Percentiles rank a stretch among this genome's conserved stretches.
These are phyloP conservation scores for Hydrolagus colliei DNA, from an alignment of 2,797 vertebrate species.

Conservation along the genomic window DNA sequence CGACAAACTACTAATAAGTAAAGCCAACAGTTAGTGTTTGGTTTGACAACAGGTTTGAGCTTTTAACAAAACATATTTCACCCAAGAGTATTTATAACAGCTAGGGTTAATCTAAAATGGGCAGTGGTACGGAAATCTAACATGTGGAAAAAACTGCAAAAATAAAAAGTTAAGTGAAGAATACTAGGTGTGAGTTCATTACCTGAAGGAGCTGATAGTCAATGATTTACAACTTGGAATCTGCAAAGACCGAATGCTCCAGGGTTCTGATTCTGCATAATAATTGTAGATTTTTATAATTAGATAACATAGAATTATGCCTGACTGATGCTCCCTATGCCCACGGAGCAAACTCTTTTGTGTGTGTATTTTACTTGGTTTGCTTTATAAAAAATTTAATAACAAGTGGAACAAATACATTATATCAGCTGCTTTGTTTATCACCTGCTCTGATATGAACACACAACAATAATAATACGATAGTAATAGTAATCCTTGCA, in stretches of 20 bases:
- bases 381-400: not conserved
- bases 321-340: not conserved
- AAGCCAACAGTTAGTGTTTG: not conserved
- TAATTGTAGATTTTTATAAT: slow-evolving; percentile 24
- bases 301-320: slow-evolving; percentile 22
- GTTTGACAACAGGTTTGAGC: not conserved
- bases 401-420: not conserved
- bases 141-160: not conserved
- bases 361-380: not conserved
- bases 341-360: not conserved
- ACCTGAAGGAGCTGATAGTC: not conserved
- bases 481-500: too few relatives aligned
- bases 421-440: not conserved
- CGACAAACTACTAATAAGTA: not conserved
- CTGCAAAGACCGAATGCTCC: slow-evolving; percentile 1
- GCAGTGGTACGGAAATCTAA: not conserved
- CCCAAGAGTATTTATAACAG: not conserved
- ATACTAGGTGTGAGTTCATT: not conserved
- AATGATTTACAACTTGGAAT: slow-evolving; percentile 26
- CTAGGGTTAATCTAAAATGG: not conserved
- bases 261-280: slow-evolving; percentile 17
- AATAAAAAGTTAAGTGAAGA: not conserved
- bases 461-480: too few relatives aligned
- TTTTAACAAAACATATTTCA: not conserved
- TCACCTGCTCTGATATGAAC: too few relatives aligned